These are phyloP conservation scores for Listronotus bonariensis DNA, from an alignment of 1,140 invertebrate species.

Conservation along the genomic window DNA sequence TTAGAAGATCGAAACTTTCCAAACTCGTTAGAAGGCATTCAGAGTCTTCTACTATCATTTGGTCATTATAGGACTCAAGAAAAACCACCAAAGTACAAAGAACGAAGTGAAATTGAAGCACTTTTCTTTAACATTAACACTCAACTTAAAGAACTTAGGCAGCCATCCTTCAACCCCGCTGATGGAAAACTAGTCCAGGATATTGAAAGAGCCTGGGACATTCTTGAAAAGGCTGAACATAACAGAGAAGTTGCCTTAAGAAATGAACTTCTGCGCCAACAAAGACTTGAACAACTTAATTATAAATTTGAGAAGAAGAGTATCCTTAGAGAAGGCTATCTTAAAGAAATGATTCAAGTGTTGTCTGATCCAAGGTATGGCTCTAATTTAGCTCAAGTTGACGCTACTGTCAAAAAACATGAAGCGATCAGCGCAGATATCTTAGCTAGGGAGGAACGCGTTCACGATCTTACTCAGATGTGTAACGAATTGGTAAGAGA, in stretches of 20 bases:
- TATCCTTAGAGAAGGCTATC: constrained; percentile 87
- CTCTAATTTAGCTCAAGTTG: constrained; percentile 88
- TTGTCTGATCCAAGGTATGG: constrained; percentile 91
- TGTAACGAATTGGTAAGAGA: constrained; percentile 88
- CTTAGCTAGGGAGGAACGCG: constrained; percentile 89
- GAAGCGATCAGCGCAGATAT: constrained; percentile 98
- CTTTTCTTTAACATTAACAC: constrained; percentile 97
- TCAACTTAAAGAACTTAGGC: constrained; percentile 89
- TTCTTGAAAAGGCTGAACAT: constrained; percentile 93
- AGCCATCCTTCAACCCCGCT: constrained; percentile 85
- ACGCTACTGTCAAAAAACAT: constrained; percentile 97
- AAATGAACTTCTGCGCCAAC: constrained; percentile 89
- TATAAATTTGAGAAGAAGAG: constrained; percentile 96
- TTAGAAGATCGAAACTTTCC: constrained; percentile 89
- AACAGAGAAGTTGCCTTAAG: constrained; percentile 89
- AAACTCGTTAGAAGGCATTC: constrained; percentile 95
- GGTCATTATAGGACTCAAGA: constrained; percentile 96
- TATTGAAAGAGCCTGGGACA: constrained; percentile 90
- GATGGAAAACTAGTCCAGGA: constrained; percentile 92
- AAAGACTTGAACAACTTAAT: constrained; percentile 92
- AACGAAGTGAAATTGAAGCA: constrained; percentile 96
- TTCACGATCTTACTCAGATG: constrained; percentile 91
- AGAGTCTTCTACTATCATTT: constrained; percentile 86
- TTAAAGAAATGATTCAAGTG: constrained; percentile 98
- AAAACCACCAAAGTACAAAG: constrained; percentile 98